These are phyloP conservation scores for Stegostoma tigrinum DNA, from an alignment of 2,113 vertebrate genomes.

Conservation along the genomic window DNA sequence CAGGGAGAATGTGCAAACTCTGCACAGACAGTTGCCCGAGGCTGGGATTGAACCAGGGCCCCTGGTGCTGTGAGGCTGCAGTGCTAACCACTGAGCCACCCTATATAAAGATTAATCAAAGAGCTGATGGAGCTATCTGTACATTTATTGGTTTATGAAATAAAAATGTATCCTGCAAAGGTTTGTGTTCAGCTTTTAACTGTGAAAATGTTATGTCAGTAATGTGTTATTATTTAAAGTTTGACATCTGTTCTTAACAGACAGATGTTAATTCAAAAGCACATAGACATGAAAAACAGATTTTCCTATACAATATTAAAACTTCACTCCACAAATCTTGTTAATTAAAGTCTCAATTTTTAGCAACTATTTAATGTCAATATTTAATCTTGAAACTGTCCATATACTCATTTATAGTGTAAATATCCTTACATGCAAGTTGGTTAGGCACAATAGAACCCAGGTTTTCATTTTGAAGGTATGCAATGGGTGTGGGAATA, in stretches of 20 bases:
- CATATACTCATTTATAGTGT: background rate
- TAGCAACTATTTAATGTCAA: background rate
- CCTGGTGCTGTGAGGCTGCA: no score
- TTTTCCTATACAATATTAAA: background rate
- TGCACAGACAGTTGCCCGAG: no score
- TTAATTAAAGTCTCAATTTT: background rate
- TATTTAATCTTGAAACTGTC: background rate
- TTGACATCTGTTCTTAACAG: background rate
- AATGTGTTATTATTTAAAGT: background rate
- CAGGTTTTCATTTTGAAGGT: no score
- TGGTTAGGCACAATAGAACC: background rate
- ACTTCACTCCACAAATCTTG: background rate
- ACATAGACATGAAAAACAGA: background rate
- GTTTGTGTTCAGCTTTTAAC: background rate
- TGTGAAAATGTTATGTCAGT: background rate
- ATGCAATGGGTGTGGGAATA: no score
- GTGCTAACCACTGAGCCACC: no score
- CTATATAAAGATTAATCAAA: background rate
- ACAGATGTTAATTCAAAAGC: background rate
- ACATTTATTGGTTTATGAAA: background rate
- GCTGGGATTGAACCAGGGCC: no score
- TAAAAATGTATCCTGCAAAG: background rate
- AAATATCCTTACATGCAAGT: background rate
- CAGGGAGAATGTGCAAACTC: no score
- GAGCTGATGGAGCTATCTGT: background rate